Base-by-base conservation (phyloP, 2,888 invertebrate species). In the Criorhina ranunculi region DNA sequence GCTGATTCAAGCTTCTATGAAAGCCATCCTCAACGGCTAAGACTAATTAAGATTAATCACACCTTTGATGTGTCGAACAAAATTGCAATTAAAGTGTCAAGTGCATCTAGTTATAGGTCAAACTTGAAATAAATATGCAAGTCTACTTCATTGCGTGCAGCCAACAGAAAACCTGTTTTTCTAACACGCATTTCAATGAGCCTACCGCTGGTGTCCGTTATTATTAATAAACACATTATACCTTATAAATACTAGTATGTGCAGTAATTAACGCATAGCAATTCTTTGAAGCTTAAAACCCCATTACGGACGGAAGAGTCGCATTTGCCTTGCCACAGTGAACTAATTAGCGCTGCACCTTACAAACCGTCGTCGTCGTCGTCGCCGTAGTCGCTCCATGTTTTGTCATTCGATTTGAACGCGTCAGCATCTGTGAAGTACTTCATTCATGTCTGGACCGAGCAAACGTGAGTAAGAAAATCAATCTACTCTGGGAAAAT, bases 331-430 rank as follows among this genome's bases (percentile, higher is more conserved):
- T 17, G 44, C 40, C 49, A 33, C 49, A 57, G 60, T 78, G 40
- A 83, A 62, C 73, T 83, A 83, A 79, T 78, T 79, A 83, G 46
- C 40, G 49, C 67, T 73, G 78, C 79, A 79, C 73, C 78, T 73
- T 75, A 60, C 60, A 78, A 60, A 17, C 46, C 42, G 51, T 66
- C 53, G 51, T 29, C 42, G 60, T n/a, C n/a, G 24, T 24, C 4
- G 24, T 46, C 46, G 7, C 37, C 17, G 29, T 57, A 59, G 19
- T 42, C 42, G 17, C 35, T 42, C 12, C 40, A 5, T 59, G 17
- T 42, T 51, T 40, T 46, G 37, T 51, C 15, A 59, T 46, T 9
- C 62, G 24, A 59, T 60, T 64, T 9, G 66, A 46, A 40, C 12
- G 40, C 42, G 24, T 33, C 46, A 59, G 70, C 76, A 64, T 76